A percentile compares a stretch with the other conserved stretches of the same genome.
Conservation (phyloP, 2,888 invertebrate species). For the Eilema sororculum region DNA sequence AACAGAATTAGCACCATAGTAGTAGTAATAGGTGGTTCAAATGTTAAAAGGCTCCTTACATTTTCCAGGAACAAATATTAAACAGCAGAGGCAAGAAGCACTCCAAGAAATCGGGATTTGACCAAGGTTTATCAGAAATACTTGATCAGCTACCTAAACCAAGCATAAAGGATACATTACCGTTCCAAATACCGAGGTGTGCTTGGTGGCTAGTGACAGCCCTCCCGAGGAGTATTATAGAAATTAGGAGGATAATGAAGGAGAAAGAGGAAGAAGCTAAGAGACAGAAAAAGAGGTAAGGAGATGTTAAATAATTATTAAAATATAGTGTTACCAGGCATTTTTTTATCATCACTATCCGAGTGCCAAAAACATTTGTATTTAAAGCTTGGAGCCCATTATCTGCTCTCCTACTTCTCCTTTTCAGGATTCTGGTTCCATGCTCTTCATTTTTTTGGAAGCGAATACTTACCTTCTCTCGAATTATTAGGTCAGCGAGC, state of each 20-base stretch:
- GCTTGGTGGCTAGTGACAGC: constrained; percentile 88
- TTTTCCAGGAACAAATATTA: constrained; percentile 89
- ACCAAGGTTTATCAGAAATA: constrained; percentile 88
- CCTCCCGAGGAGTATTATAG: constrained; percentile 82
- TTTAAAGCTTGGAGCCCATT: too few relatives aligned
- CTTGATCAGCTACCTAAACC: constrained; percentile 90
- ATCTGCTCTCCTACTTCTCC: too few relatives aligned
- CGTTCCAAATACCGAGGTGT: constrained; percentile 92
- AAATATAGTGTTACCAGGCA: too few relatives aligned
- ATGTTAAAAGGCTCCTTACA: background rate
- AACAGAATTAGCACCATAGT: too few relatives aligned
- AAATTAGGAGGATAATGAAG: constrained; percentile 70
- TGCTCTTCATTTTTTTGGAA: too few relatives aligned
- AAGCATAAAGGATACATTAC: constrained; percentile 92
- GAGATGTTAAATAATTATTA: too few relatives aligned
- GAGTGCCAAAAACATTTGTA: too few relatives aligned
- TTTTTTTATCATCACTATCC: too few relatives aligned
- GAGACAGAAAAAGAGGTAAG: constrained; percentile 88
- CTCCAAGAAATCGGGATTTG: constrained; percentile 88
- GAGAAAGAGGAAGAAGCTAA: constrained; percentile 86
- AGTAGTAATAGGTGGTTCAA: too few relatives aligned
- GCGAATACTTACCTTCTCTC: too few relatives aligned
- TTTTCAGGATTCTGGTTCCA: too few relatives aligned
- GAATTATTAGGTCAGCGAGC: too few relatives aligned
- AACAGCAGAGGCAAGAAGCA: constrained; percentile 89